These are phyloP conservation scores for Opisthograptis luteolata DNA, from an alignment of 2,888 invertebrate genomes.

Conservation along the genomic window DNA sequence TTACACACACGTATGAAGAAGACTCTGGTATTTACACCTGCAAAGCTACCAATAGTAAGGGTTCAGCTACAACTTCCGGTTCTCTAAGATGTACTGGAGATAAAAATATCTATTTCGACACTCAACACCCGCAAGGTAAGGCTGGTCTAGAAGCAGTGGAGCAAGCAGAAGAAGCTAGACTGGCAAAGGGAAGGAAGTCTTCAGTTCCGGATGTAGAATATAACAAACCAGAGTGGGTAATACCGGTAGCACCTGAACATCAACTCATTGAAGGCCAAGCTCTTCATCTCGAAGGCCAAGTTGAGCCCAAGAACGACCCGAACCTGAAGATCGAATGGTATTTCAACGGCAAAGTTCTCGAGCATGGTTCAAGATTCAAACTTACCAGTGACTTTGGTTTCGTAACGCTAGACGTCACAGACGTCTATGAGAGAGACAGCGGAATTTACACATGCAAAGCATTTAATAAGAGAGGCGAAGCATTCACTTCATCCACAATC, in stretches of 20 bases:
- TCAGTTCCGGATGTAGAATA: conserved; percentile 90
- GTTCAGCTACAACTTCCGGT: conserved; percentile 95
- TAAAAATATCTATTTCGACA: conserved; percentile 92
- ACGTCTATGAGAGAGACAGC: conserved; percentile 96
- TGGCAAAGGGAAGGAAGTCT: conserved; percentile 88
- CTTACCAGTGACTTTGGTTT: conserved; percentile 98
- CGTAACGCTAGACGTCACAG: conserved; percentile 95
- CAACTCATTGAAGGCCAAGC: conserved; percentile 92
- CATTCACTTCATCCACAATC: conserved; percentile 95
- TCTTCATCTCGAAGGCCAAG: conserved; percentile 96
- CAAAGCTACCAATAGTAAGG: conserved; percentile 94
- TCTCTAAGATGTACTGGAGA: conserved; percentile 93
- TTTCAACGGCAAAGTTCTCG: conserved; percentile 94
- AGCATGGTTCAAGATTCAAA: conserved; percentile 95
- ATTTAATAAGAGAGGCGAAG: conserved; percentile 94
- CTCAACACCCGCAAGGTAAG: conserved; percentile 97
- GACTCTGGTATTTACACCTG: conserved; percentile 97
- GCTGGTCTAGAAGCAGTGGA: conserved; percentile 95
- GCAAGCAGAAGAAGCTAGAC: conserved; percentile 93
- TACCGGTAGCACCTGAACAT: conserved; percentile 92
- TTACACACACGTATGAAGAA: conserved; percentile 94
- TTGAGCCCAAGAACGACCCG: conserved; percentile 97
- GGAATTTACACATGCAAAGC: conserved; percentile 97
- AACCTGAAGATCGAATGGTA: conserved; percentile 97
- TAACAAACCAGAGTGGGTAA: conserved; percentile 94